These are phyloP conservation scores for Actinostola sp. DNA, from an alignment of 92 coral and sea anemone genomes.

Conservation along the genomic window DNA sequence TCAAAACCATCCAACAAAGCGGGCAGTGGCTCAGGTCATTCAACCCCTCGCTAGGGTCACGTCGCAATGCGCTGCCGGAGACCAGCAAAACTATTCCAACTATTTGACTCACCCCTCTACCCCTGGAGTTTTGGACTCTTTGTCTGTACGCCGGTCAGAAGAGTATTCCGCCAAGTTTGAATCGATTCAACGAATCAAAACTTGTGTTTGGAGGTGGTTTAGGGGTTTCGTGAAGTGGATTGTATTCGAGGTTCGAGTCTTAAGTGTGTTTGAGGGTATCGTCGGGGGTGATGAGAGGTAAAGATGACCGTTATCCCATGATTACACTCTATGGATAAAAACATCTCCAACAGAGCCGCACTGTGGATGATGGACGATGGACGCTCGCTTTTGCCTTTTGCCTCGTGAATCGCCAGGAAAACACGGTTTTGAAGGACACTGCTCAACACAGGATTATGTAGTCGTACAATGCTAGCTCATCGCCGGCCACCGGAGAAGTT, in stretches of 20 bases:
- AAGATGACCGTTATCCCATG: conserved; percentile 2
- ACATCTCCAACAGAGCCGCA: conserved; percentile 31
- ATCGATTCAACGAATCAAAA: background rate
- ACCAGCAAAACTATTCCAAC: conserved; percentile 8
- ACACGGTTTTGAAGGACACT: background rate
- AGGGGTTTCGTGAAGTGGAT: background rate
- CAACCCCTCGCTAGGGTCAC: conserved; percentile 9
- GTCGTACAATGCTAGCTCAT: conserved; percentile 13
- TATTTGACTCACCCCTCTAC: conserved; percentile 1
- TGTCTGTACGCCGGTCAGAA: background rate
- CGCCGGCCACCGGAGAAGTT: conserved; percentile 9
- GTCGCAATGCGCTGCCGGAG: background rate
- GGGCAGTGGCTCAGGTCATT: background rate
- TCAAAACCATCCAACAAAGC: background rate
- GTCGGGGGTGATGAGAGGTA: conserved; percentile 5
- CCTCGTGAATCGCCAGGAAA: conserved; percentile 1
- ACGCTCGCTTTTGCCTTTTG: background rate
- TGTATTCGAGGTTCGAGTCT: background rate
- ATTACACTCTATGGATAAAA: conserved; percentile 11
- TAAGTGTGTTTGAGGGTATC: background rate
- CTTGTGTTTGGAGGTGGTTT: background rate
- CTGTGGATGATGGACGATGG: conserved; percentile 9
- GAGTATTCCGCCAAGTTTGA: background rate
- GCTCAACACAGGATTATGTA: conserved; percentile 1
- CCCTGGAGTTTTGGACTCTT: background rate